phyloP scores from a whole-genome alignment of 35 echinoderm and acorn worm genomes.

The Ptychodera flava region DNA sequence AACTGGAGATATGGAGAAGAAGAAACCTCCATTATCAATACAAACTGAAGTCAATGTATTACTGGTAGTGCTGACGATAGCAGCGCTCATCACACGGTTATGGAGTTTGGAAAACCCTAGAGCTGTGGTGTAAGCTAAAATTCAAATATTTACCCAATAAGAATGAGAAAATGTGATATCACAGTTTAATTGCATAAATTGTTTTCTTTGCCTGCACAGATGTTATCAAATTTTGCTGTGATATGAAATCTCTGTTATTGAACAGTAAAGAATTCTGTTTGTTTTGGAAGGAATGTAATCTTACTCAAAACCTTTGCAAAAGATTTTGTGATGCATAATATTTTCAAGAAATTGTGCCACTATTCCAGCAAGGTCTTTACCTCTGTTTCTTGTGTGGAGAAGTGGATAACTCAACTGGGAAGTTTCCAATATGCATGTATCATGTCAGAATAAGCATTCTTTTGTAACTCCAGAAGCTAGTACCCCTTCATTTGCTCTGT shows the following conservation, averaged over 20 bases:
- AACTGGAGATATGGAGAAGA: background rate
- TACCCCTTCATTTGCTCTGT: too few relatives aligned
- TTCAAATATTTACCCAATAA: background rate
- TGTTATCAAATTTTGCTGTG: conserved; percentile 62
- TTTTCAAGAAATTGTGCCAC: too few relatives aligned
- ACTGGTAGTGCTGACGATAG: background rate
- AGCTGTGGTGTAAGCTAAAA: conserved; percentile 12
- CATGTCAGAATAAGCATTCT: too few relatives aligned
- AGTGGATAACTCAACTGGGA: too few relatives aligned
- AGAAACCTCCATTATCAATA: background rate
- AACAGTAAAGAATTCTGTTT: too few relatives aligned
- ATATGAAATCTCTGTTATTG: conserved; percentile 46
- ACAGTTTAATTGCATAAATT: background rate
- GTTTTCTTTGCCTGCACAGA: conserved; percentile 12
- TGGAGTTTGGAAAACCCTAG: background rate
- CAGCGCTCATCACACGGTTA: background rate
- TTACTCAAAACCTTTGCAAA: too few relatives aligned
- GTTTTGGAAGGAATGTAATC: too few relatives aligned
- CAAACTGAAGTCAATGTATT: background rate
- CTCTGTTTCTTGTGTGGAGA: too few relatives aligned
- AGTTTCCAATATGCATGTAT: too few relatives aligned
- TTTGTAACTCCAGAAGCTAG: too few relatives aligned
- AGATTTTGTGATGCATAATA: too few relatives aligned
- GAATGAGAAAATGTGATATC: background rate
- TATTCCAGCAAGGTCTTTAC: too few relatives aligned